Conservation (phyloP, 2,113 vertebrate species). For the Bujurquina vittata region DNA sequence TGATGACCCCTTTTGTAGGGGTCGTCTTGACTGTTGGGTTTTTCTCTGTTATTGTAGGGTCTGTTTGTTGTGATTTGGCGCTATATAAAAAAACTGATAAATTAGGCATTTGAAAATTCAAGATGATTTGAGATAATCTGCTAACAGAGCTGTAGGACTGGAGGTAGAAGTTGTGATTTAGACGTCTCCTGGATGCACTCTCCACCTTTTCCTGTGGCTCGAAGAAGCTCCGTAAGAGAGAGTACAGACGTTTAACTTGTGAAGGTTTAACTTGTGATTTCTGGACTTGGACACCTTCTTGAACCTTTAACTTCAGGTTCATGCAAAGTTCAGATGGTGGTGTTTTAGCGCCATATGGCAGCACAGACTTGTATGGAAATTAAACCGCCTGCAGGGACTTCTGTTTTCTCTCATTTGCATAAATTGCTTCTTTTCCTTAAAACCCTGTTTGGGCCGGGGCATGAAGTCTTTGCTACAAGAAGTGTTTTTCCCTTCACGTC, state of each 20-base stretch:
- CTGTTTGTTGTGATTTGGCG: no score
- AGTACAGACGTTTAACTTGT: background rate
- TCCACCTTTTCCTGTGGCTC: no score
- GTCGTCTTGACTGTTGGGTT: no score
- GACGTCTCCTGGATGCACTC: background rate
- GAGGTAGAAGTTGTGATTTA: background rate
- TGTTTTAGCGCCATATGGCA: constrained; percentile 3
- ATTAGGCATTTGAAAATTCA: background rate
- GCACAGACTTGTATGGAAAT: constrained; percentile 23
- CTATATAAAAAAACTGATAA: background rate
- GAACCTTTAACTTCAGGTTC: constrained; percentile 24
- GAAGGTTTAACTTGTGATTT: background rate
- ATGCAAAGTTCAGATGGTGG: background rate
- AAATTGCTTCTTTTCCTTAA: constrained; percentile 35
- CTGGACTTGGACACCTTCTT: fast-evolving
- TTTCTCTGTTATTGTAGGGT: no score
- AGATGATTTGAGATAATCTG: background rate
- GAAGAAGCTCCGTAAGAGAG: background rate
- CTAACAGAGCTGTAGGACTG: background rate
- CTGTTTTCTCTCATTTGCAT: constrained; percentile 22
- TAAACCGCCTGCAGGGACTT: constrained; percentile 5
- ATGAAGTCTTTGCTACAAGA: background rate
- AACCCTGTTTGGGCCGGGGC: constrained; percentile 29
- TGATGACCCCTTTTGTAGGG: no score
- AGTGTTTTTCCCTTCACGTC: background rate